Evolutionary conservation across 2,797 vertebrate species (phyloP).

Genomic region (Paratrypauchen microcephalus): DNA sequence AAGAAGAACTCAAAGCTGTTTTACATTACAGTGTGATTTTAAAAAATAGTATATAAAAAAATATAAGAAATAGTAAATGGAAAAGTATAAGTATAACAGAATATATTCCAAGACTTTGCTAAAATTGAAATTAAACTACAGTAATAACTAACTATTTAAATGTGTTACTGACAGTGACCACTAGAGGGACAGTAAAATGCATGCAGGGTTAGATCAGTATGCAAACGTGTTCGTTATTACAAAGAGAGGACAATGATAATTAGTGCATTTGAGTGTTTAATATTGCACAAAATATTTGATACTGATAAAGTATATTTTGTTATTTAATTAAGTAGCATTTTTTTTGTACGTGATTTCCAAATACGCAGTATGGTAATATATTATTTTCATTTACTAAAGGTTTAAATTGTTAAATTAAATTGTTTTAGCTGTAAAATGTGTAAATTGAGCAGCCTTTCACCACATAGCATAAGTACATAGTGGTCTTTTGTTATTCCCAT

Average conservation of each 20-base stretch:
- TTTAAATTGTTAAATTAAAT: not conserved
- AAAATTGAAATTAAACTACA: not conserved
- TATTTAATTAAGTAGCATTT: not conserved
- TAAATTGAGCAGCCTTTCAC: not conserved
- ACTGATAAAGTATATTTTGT: not conserved
- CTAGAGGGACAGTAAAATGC: slow-evolving; percentile 55
- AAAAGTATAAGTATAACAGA: no score
- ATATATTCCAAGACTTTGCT: not conserved
- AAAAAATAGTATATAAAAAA: no score
- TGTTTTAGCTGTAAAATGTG: not conserved
- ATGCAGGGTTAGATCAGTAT: slow-evolving; percentile 19
- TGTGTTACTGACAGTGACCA: slow-evolving; percentile 49
- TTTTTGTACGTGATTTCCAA: not conserved
- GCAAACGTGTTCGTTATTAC: slow-evolving; percentile 5
- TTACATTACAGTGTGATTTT: not conserved
- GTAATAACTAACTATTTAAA: not conserved
- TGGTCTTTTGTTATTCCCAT: not conserved
- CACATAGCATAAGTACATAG: not conserved
- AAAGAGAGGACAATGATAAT: slow-evolving; percentile 1
- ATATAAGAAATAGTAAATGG: no score
- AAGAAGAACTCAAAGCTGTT: not conserved
- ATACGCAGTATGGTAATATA: no score
- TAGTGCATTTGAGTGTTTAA: not conserved
- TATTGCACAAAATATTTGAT: not conserved
- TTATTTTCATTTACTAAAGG: no score